Conservation (phyloP, 2,113 vertebrate genomes). For the Eulemur macaco region DNA sequence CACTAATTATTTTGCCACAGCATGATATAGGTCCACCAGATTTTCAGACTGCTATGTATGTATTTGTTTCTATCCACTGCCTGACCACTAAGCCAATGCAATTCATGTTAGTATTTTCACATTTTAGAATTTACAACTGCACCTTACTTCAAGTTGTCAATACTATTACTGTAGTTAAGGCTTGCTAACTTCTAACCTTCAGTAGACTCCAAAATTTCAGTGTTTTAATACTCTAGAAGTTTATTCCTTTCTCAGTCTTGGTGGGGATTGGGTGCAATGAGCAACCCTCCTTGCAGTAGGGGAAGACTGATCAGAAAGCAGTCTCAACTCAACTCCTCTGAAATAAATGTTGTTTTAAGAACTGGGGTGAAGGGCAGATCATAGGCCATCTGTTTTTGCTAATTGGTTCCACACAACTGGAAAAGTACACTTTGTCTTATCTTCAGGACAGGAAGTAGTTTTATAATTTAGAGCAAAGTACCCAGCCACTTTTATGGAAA, state of each 20-base stretch:
- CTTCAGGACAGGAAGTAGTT: not conserved
- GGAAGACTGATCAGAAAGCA: not conserved
- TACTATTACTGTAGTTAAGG: not conserved
- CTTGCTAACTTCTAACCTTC: not conserved
- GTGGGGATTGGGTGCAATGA: not conserved
- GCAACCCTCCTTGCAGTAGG: not conserved
- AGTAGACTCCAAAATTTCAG: not conserved
- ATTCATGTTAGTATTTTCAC: not conserved
- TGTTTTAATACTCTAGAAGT: not conserved
- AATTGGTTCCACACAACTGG: not conserved
- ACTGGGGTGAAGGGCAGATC: not conserved
- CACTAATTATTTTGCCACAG: not conserved
- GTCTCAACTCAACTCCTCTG: not conserved
- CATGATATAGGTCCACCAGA: not conserved
- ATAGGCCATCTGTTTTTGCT: not conserved
- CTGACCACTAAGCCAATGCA: not conserved
- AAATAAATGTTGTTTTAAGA: not conserved
- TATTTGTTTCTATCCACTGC: not conserved
- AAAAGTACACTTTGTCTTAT: not conserved
- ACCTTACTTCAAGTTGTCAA: not conserved
- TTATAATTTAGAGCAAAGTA: not conserved
- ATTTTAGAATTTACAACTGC: not conserved
- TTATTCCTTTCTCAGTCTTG: not conserved
- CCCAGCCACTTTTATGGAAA: not conserved
- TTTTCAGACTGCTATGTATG: not conserved